A percentile compares a stretch with the other conserved stretches of the same genome.
Conservation (phyloP, 1,140 invertebrate genomes). For the Macrosteles quadrilineatus region DNA sequence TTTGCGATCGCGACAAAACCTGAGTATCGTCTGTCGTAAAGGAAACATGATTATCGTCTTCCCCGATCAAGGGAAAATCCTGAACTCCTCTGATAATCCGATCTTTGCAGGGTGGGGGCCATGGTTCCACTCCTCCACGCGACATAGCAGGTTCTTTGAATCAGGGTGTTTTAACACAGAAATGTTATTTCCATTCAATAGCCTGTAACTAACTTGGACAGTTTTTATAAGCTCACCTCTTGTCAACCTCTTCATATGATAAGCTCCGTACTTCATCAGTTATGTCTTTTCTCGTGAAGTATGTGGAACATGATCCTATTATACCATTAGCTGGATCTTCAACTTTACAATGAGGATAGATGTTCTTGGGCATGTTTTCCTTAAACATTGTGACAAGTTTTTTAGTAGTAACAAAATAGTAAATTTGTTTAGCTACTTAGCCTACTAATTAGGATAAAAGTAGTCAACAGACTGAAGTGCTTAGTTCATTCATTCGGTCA, state of each 20-base stretch:
- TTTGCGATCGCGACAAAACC: too few relatives aligned
- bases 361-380: conserved; percentile 57
- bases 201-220: too few relatives aligned
- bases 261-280: conserved; percentile 49
- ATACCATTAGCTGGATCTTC: conserved; percentile 56
- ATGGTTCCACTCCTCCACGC: too few relatives aligned
- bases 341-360: conserved; percentile 63
- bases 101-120: too few relatives aligned
- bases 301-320: conserved; percentile 70
- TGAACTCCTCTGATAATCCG: too few relatives aligned
- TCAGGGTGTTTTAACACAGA: too few relatives aligned
- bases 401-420: neutral
- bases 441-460: neutral
- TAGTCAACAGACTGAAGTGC: neutral
- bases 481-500: neutral
- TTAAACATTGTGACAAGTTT: conserved; percentile 42
- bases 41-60: too few relatives aligned
- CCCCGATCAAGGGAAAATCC: too few relatives aligned
- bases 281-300: conserved; percentile 55
- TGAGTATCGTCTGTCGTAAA: too few relatives aligned
- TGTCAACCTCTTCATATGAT: conserved; percentile 50
- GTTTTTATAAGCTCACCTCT: conserved; percentile 47
- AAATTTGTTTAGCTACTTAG: neutral
- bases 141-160: too few relatives aligned
- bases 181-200: too few relatives aligned